Evolutionary conservation across 2,113 vertebrate genomes (phyloP), one percentile per base, ranked within the genome.

Genomic region (Hirundichthys speculiger): DNA sequence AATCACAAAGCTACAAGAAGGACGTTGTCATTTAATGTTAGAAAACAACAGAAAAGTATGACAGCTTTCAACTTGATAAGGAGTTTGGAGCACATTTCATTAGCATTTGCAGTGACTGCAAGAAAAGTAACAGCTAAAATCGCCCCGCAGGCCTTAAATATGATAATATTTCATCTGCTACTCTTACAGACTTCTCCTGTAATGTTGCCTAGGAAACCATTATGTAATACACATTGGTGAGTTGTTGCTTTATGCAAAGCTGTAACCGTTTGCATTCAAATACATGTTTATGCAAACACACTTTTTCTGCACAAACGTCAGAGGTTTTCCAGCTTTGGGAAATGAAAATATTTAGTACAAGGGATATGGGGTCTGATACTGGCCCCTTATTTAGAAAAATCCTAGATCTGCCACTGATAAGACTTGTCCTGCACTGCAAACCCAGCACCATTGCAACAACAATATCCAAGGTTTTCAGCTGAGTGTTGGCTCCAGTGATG

Each of bases 161-260:
- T 21, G 12, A 72, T 79, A 79, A 66, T 45, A 81, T 59, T 60
- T 64, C 13, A 61, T 64, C 21, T 21, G 74, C 84, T 55, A 57
- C 50, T 64, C 65, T 75, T 71, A 38, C 64, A 69, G 47, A 73
- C 79, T 88, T 82, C 83, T 91, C 86, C 79, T 80, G 79, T 86
- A 77, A 84, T 73, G 93, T 93, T 94, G 90, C 92, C 93, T 83
- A 81, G 73, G 84, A 53, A 86, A 86, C 82, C 15, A 14, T 88
- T 84, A 82, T 59, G 80, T 83, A 82, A 84, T 25, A 60, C 56
- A 67, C 55, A 61, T 75, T 70, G 84, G 89, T 80, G 88, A 80
- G 79, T 67, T 74, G 82, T 50, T 76, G 84, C 78, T 63, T 73
- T 66, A 88, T 84, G 84, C 79, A 78, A 51, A 69, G 45, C 25